Percentiles rank a stretch among this genome's conserved stretches.
Evolutionary conservation across 2,797 vertebrate species (phyloP).

Genomic region (Typhlichthys subterraneus): DNA sequence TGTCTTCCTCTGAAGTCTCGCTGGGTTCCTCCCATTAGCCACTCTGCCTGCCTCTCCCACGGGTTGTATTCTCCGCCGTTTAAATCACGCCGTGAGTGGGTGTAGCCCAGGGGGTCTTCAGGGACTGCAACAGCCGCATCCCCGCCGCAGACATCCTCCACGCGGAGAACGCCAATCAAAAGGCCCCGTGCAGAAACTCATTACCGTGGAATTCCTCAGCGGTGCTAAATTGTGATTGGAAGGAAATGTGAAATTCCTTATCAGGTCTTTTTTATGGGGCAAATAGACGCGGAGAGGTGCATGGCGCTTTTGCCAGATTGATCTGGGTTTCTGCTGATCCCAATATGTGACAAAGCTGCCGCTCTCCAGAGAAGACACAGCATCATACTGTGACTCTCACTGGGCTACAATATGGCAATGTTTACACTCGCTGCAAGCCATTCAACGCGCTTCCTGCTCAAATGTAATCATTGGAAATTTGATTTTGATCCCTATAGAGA

Average conservation of each 20-base stretch:
- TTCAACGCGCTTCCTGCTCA: slow-evolving; percentile 54
- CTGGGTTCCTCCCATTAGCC: slow-evolving; percentile 60
- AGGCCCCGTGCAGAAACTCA: slow-evolving; percentile 68
- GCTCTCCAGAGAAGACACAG: slow-evolving; percentile 27
- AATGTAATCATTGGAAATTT: slow-evolving; percentile 50
- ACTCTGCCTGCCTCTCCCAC: slow-evolving; percentile 48
- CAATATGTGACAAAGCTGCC: slow-evolving; percentile 46
- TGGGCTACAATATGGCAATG: slow-evolving; percentile 67
- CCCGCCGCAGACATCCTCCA: slow-evolving; percentile 61
- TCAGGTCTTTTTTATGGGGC: slow-evolving; percentile 57
- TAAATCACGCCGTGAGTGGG: slow-evolving; percentile 61
- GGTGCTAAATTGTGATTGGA: slow-evolving; percentile 69
- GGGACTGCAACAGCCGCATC: slow-evolving; percentile 40
- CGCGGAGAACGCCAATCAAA: slow-evolving; percentile 65
- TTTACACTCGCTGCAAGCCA: slow-evolving; percentile 70
- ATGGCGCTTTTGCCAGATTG: slow-evolving; percentile 59
- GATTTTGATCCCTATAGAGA: slow-evolving; percentile 56
- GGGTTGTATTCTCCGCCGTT: slow-evolving; percentile 59
- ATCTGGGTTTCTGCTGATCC: slow-evolving; percentile 55
- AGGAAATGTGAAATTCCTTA: slow-evolving; percentile 64
- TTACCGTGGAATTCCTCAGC: slow-evolving; percentile 66
- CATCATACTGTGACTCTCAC: slow-evolving; percentile 51
- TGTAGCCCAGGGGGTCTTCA: slow-evolving; percentile 55
- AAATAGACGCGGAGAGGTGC: slow-evolving; percentile 44
- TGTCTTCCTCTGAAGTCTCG: slow-evolving; percentile 45